These are phyloP conservation scores for Hemicrepidius hirtus DNA, from an alignment of 2,888 invertebrate species.

Conservation along the genomic window DNA sequence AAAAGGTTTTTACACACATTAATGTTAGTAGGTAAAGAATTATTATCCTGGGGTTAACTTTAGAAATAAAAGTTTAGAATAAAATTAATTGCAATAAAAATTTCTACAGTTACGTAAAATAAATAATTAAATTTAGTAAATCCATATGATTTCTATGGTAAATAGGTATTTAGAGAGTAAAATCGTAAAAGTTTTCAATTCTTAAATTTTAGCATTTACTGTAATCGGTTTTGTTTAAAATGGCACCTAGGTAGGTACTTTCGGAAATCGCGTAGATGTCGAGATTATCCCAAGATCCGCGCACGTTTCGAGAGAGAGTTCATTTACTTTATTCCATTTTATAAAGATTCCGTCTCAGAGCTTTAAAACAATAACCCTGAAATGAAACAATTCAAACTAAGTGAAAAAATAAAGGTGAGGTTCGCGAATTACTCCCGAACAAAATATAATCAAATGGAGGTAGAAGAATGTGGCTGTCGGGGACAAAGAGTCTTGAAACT, in stretches of 20 bases:
- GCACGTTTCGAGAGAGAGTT: conserved; percentile 41
- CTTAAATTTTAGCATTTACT: conserved; percentile 9
- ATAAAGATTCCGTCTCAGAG: conserved; percentile 58
- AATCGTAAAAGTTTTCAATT: background rate
- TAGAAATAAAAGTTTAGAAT: too few species aligned
- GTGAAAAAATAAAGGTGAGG: conserved; percentile 67
- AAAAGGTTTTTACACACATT: too few species aligned
- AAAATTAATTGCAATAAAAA: too few species aligned
- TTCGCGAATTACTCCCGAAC: conserved; percentile 61
- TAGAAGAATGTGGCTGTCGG: conserved; percentile 66
- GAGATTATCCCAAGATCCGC: conserved; percentile 34
- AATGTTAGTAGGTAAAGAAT: too few species aligned
- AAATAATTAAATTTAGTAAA: too few species aligned
- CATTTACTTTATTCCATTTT: conserved; percentile 52
- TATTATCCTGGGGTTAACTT: too few species aligned
- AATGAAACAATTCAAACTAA: conserved; percentile 65
- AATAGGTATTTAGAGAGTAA: too few species aligned
- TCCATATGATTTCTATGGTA: too few species aligned
- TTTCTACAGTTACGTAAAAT: too few species aligned
- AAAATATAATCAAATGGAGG: conserved; percentile 67
- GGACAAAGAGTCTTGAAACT: conserved; percentile 70
- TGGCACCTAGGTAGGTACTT: conserved; percentile 17
- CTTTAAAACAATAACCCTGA: conserved; percentile 62
- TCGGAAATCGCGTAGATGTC: conserved; percentile 29
- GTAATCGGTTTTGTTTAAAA: conserved; percentile 16